Evolutionary conservation across 2,113 vertebrate genomes (phyloP), one percentile per base, ranked within the genome.

Genomic region (Rostratula benghalensis): DNA sequence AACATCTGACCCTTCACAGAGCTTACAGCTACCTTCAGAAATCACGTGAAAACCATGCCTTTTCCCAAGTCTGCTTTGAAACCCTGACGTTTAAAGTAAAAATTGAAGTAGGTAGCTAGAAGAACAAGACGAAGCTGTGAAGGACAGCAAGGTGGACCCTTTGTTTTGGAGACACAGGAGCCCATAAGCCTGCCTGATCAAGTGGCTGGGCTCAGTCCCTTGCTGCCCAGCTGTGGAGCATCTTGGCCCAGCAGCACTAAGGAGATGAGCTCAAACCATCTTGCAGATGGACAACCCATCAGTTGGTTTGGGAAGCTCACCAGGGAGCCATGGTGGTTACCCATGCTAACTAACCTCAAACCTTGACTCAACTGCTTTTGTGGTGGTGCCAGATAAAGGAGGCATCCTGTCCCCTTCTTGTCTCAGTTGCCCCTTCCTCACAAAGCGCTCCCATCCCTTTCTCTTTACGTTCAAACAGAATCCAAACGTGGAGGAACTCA

Each of bases 231-330:
- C 9, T 67, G 31, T 33, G 25, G 11, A 86, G 53, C 54, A 83
- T 33, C 67, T 54, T 53, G 53, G n/a, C 28, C 28, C 28, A 70
- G 54, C 5, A 80, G 39, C 41, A 73, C 10, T 30, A 33, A 63
- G 43, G 11, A 83, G 20, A 30, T 39, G 35, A 10, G 10, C 12
- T 9, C 0, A 0, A 81, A 89, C 18, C 16, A 59, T 23, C 37
- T 87, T 86, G 41, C 45, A 80, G 35, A 8, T 21, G 68, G 31
- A 13, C 43, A 83, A 53, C 11, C 2, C 1, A 9, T 11, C 3
- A 5, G 18, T 24, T 0, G 0, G 10, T 46, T 59, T 63, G 37
- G 48, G 46, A 75, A 19, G 8, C n/a, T 88, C 1, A 1, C 9
- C 25, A 83, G 54, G 28, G 20, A 92, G 45, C 11, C 2, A 0